Percentiles rank a stretch among this genome's conserved stretches.
These are phyloP conservation scores for Erinaceus europaeus DNA, from an alignment of 2,113 vertebrate species.

Conservation along the genomic window DNA sequence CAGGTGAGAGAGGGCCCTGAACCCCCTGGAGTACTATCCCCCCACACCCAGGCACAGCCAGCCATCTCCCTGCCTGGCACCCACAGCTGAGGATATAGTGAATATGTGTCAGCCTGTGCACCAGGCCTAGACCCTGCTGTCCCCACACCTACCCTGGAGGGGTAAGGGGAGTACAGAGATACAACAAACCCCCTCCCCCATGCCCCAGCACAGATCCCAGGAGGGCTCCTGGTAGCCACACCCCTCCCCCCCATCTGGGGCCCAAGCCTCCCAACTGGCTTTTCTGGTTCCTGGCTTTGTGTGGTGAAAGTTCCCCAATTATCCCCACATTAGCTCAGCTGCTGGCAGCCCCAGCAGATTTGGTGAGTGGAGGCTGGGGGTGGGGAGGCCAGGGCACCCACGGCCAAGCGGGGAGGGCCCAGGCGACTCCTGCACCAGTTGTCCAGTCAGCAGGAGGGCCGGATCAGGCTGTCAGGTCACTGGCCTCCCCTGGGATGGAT, in stretches of 20 bases:
- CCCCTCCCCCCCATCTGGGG: slow-evolving; percentile 8
- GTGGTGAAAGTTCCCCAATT: slow-evolving; percentile 75
- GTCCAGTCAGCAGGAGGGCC: slow-evolving; percentile 20
- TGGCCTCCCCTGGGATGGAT: background rate
- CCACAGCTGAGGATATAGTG: background rate
- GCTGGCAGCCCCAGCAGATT: slow-evolving; percentile 38
- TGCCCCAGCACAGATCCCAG: background rate
- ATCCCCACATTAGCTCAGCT: slow-evolving; percentile 77
- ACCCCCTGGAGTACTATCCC: background rate
- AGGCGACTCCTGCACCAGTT: background rate
- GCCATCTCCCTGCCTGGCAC: slow-evolving; percentile 7
- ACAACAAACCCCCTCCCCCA: no score
- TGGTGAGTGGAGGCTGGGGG: background rate
- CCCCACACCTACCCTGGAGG: background rate
- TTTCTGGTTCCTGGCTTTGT: slow-evolving; percentile 80
- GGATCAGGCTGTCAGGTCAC: slow-evolving; percentile 33
- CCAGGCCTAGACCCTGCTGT: background rate
- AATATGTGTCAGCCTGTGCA: background rate
- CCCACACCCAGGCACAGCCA: background rate
- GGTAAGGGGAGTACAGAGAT: background rate
- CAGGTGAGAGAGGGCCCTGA: background rate
- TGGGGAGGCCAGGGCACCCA: background rate
- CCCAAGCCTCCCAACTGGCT: slow-evolving; percentile 75
- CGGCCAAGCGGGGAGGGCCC: background rate
- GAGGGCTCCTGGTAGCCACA: background rate